These are phyloP conservation scores for Odontocerum albicorne DNA, from an alignment of 2,888 invertebrate genomes.

Conservation along the genomic window DNA sequence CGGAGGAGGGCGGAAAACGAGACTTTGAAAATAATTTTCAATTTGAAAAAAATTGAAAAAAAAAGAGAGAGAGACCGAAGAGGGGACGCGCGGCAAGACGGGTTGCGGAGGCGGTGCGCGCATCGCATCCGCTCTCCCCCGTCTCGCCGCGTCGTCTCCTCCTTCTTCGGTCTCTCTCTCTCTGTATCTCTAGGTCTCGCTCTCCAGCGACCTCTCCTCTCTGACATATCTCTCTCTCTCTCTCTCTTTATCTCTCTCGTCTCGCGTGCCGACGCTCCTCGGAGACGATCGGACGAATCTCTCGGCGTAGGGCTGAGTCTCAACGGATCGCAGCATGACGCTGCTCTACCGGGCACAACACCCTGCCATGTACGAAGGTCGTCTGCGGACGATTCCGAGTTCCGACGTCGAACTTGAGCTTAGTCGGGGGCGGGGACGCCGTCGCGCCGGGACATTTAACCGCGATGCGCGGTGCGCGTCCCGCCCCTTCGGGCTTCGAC, in stretches of 20 bases:
- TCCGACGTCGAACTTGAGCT: slow-evolving; percentile 52
- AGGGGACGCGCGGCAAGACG: too few species aligned
- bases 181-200: too few species aligned
- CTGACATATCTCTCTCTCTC: background rate
- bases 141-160: too few species aligned
- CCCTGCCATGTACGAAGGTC: slow-evolving; percentile 62
- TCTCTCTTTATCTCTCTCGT: background rate
- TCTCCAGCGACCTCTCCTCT: too few species aligned
- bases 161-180: too few species aligned
- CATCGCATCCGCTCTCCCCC: too few species aligned
- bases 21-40: too few species aligned
- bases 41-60: too few species aligned
- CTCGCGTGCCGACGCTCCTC: slow-evolving; percentile 12
- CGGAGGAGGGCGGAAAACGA: too few species aligned
- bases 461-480: slow-evolving; percentile 44
- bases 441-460: slow-evolving; percentile 39
- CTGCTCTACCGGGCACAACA: slow-evolving; percentile 63
- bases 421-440: slow-evolving; percentile 26
- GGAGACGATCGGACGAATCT: slow-evolving; percentile 39
- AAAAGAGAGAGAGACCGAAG: too few species aligned
- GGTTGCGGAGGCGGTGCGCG: too few species aligned
- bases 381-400: slow-evolving; percentile 64
- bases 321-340: slow-evolving; percentile 63
- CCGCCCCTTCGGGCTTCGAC: slow-evolving; percentile 46
- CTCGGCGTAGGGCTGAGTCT: slow-evolving; percentile 57